These are phyloP conservation scores for Bilobella aurantiaca DNA, from an alignment of 1,140 invertebrate species.

Conservation along the genomic window DNA sequence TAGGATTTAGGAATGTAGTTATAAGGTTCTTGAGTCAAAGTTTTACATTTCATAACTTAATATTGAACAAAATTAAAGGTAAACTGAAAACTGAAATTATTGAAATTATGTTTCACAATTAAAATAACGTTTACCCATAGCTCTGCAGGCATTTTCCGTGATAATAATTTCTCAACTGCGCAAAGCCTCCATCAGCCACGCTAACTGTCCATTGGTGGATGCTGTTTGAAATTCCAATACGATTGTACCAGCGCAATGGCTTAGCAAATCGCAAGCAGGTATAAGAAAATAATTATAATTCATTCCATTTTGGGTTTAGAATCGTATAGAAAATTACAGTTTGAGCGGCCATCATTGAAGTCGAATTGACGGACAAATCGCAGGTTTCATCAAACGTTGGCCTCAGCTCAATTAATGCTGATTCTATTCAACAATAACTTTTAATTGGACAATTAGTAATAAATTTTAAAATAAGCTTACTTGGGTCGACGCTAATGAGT, in stretches of 20 bases:
- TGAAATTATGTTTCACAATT: neutral
- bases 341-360: neutral
- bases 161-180: slow-evolving; percentile 1
- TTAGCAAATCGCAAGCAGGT: neutral
- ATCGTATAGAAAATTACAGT: too few relatives aligned
- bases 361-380: neutral
- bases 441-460: neutral
- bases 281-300: neutral
- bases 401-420: neutral
- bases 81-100: neutral
- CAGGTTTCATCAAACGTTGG: slow-evolving; percentile 5
- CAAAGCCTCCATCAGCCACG: neutral
- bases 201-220: neutral
- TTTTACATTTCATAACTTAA: too few relatives aligned
- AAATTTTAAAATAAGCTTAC: neutral
- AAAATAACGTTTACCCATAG: slow-evolving; percentile 1
- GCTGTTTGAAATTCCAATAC: neutral
- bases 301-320: neutral
- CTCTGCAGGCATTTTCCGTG: neutral
- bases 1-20: too few relatives aligned
- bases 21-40: too few relatives aligned
- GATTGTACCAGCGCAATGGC: neutral
- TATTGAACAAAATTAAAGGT: neutral
- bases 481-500: neutral
- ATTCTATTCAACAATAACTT: neutral